Conservation (phyloP, 2,113 vertebrate genomes). For the Neomonachus schauinslandi region DNA sequence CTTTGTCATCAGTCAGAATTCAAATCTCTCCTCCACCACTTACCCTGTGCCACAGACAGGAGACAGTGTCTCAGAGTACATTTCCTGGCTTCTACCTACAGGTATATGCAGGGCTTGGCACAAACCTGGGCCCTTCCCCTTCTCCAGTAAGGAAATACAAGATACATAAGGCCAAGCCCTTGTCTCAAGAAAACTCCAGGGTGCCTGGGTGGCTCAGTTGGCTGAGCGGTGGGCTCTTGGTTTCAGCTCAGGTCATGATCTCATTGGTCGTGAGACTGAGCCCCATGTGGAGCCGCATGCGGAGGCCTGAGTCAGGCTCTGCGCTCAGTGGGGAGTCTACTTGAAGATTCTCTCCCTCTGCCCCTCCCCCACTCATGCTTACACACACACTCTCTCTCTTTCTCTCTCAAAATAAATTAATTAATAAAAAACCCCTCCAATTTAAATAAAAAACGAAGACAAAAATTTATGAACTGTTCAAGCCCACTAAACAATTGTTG, state of each 20-base stretch:
- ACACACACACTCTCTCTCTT: neutral
- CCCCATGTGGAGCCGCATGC: neutral
- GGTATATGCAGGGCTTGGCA: neutral
- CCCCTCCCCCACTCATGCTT: neutral
- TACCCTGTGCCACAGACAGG: neutral
- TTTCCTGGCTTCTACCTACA: neutral
- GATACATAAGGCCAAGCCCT: neutral
- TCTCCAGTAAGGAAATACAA: neutral
- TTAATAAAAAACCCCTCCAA: neutral
- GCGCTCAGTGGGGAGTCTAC: neutral
- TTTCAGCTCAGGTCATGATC: neutral
- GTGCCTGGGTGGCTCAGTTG: neutral
- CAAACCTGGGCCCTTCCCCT: neutral
- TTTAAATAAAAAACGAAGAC: neutral
- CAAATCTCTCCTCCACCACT: neutral
- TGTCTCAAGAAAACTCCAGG: neutral
- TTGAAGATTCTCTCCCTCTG: neutral
- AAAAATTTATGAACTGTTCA: neutral
- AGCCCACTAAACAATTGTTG: neutral
- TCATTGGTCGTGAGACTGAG: neutral
- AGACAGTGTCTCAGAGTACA: neutral
- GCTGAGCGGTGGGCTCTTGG: neutral
- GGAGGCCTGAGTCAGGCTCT: neutral
- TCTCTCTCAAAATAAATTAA: neutral
- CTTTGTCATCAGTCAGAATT: neutral